A percentile compares a stretch with the other conserved stretches of the same genome.
These are phyloP conservation scores for Oreochromis mossambicus DNA, from an alignment of 2,797 vertebrate species.

Conservation along the genomic window DNA sequence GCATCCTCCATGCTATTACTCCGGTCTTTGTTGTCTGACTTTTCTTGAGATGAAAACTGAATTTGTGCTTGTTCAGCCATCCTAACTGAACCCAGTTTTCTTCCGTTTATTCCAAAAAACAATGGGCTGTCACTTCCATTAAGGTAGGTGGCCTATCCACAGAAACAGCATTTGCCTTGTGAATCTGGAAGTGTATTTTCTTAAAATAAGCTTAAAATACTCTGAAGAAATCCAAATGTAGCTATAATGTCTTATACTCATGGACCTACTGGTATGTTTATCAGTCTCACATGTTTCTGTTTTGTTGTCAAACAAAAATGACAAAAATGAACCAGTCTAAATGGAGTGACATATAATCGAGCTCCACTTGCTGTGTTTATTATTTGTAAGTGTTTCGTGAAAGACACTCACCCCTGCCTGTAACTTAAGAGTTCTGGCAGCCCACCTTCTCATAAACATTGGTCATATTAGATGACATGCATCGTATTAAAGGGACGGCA, in stretches of 20 bases:
- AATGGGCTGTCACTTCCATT: background rate
- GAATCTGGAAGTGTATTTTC: background rate
- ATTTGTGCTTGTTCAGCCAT: background rate
- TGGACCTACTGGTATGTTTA: background rate
- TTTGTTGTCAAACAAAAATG: background rate
- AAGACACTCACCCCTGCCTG: background rate
- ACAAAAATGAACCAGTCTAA: background rate
- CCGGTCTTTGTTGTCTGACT: background rate
- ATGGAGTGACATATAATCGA: background rate
- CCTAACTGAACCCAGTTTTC: background rate
- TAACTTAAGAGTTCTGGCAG: background rate
- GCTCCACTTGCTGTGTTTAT: background rate
- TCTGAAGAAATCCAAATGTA: background rate
- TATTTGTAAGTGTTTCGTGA: background rate
- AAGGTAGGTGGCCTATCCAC: background rate
- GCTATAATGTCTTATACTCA: background rate
- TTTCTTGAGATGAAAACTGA: background rate
- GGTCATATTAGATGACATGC: background rate
- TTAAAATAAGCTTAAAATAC: background rate
- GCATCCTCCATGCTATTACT: background rate
- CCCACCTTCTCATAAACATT: background rate
- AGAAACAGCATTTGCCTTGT: background rate
- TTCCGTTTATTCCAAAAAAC: conserved; percentile 1
- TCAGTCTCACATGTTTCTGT: background rate
- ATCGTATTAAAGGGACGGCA: background rate